phyloP scores from a whole-genome alignment of 1,140 invertebrate species.

The Caenorhabditis remanei region DNA sequence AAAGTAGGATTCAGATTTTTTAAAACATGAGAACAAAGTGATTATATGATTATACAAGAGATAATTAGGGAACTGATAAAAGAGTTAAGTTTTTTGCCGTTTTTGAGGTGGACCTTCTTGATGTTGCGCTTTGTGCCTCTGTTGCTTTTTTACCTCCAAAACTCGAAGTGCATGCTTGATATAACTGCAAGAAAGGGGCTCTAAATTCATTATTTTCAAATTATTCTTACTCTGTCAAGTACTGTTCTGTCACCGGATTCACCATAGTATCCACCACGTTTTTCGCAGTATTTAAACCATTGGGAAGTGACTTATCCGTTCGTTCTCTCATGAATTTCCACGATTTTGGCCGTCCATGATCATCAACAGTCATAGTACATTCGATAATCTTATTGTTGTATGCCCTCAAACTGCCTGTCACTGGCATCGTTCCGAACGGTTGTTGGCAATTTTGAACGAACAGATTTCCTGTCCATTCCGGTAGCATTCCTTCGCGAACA shows the following conservation, averaged over 20 bases:
- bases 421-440: conserved; percentile 82
- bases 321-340: conserved; percentile 97
- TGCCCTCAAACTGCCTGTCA: conserved; percentile 84
- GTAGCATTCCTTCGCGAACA: conserved; percentile 82
- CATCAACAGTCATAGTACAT: conserved; percentile 83
- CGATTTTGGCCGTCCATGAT: conserved; percentile 77
- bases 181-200: background rate
- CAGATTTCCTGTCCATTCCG: conserved; percentile 70
- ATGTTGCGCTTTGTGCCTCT: background rate
- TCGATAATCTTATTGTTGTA: conserved; percentile 95
- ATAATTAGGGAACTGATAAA: too few relatives aligned
- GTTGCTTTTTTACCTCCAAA: background rate
- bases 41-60: too few relatives aligned
- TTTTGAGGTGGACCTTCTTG: background rate
- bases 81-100: background rate
- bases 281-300: conserved; percentile 79
- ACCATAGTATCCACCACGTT: conserved; percentile 71
- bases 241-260: conserved; percentile 70
- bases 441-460: conserved; percentile 69
- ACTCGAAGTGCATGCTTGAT: background rate
- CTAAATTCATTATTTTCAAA: background rate
- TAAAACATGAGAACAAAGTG: too few relatives aligned
- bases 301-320: conserved; percentile 96
- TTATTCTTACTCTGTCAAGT: conserved; percentile 63
- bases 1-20: too few relatives aligned